Evolutionary conservation across 2,888 invertebrate genomes (phyloP), one percentile per base, ranked within the genome.

Genomic region (Caenorhabditis uteleia): DNA sequence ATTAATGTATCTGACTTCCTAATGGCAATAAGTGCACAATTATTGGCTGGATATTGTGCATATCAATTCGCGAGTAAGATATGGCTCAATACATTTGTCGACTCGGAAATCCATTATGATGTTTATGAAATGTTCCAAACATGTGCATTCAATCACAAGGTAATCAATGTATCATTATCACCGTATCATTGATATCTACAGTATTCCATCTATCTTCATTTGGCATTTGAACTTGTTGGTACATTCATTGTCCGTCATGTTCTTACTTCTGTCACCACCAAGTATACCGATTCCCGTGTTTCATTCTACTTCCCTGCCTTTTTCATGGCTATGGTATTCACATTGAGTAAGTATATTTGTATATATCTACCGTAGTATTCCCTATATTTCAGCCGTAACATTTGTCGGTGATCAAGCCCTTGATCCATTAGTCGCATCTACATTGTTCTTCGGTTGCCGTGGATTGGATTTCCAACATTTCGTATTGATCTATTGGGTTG

Each of bases 401-500:
- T 69, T 48, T 34, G 45, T 72, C 23, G 72, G 72, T 42, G 72
- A 72, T 33, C 64, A 66, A 23, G 72, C 65, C 1, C 55, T 72
- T 4, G 72, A 72, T 40, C 72, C 72, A 20, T 25, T 72, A n/a
- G 68, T 72, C 21, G 68, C 64, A 5, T 57, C 68, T 2, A 68
- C 64, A 4, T 48, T 72, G 31, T 72, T 68, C 58, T 69, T 39
- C 49, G 72, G 72, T 34, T 72, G 72, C 43, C 46, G 56, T 10
- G 72, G 72, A 23, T 33, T 72, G 1, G 55, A 26, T 12, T 57
- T 58, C 18, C 68, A 72, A 43, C 56, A 62, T 36, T 72, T 67
- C 40, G 64, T 72, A 34, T 50, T 68, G n/a, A 48, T 66, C 44
- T 72, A 72, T 34, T 72, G 68, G 68, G 47, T 72, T 21, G 59